Evolutionary conservation across 2,797 vertebrate species (phyloP).

Genomic region (Hoplostethus atlanticus): DNA sequence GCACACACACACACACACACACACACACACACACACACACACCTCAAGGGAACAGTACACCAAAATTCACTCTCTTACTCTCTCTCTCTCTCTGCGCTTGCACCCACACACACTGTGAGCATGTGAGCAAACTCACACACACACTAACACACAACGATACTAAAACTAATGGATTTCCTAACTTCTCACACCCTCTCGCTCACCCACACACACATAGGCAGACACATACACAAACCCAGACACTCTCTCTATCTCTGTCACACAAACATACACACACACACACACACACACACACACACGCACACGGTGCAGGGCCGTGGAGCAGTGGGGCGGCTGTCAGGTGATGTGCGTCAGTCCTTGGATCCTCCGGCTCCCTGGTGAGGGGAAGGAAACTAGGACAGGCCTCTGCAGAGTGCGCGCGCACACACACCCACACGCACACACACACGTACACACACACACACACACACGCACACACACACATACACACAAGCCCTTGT

Average conservation of each 20-base stretch:
- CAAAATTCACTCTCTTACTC: constrained; percentile 47
- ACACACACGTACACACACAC: constrained; percentile 63
- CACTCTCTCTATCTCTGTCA: constrained; percentile 32
- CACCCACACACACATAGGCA: constrained; percentile 37
- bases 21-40: constrained; percentile 20
- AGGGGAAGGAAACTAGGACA: constrained; percentile 87
- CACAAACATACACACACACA: constrained; percentile 38
- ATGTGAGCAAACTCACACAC: constrained; percentile 11
- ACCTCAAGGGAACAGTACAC: constrained; percentile 48
- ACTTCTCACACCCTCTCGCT: constrained; percentile 50
- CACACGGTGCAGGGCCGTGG: constrained; percentile 63
- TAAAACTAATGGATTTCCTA: constrained; percentile 65
- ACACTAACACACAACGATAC: constrained; percentile 22
- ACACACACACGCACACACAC: constrained; percentile 43
- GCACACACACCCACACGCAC: constrained; percentile 19
- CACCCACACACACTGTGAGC: constrained; percentile 9
- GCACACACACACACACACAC: constrained; percentile 11
- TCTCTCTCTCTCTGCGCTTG: constrained; percentile 11
- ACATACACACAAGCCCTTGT: constrained; percentile 52
- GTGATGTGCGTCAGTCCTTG: constrained; percentile 88
- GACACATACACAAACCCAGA: constrained; percentile 57
- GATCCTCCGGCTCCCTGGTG: constrained; percentile 86
- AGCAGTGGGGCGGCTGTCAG: constrained; percentile 86
- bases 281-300: constrained; percentile 43
- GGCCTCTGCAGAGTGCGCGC: constrained; percentile 83